These are phyloP conservation scores for Fregetta grallaria DNA, from an alignment of 2,113 vertebrate genomes.

Conservation along the genomic window DNA sequence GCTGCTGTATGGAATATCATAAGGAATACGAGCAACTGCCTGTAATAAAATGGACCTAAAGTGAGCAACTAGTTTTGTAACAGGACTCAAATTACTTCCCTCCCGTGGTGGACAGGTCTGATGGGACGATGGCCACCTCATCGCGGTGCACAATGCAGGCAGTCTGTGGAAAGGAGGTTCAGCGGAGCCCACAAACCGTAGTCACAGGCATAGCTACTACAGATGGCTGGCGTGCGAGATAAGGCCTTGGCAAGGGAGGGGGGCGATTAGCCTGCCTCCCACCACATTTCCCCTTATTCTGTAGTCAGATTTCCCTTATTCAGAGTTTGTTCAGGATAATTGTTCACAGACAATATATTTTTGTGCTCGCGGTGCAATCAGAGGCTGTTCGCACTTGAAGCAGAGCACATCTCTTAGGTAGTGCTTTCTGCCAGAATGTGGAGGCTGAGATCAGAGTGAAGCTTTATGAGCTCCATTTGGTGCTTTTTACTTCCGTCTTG, in stretches of 20 bases:
- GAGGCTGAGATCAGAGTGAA: conserved; percentile 70
- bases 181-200: neutral
- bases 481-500: conserved; percentile 68
- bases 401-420: conserved; percentile 62
- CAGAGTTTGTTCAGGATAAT: conserved; percentile 45
- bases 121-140: neutral
- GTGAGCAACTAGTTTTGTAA: neutral
- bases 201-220: neutral
- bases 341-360: conserved; percentile 66
- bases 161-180: neutral
- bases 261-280: neutral
- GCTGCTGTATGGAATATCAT: neutral
- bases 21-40: neutral
- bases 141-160: neutral
- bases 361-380: conserved; percentile 48
- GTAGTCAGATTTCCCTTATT: conserved; percentile 46
- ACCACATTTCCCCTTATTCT: neutral
- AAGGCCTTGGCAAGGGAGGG: neutral
- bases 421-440: conserved; percentile 69
- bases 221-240: neutral
- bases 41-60: neutral
- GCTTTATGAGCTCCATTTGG: conserved; percentile 53
- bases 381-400: conserved; percentile 56
- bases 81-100: neutral
- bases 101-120: neutral